phyloP scores from a whole-genome alignment of 1,140 invertebrate genomes.

The Melanaphis sacchari region DNA sequence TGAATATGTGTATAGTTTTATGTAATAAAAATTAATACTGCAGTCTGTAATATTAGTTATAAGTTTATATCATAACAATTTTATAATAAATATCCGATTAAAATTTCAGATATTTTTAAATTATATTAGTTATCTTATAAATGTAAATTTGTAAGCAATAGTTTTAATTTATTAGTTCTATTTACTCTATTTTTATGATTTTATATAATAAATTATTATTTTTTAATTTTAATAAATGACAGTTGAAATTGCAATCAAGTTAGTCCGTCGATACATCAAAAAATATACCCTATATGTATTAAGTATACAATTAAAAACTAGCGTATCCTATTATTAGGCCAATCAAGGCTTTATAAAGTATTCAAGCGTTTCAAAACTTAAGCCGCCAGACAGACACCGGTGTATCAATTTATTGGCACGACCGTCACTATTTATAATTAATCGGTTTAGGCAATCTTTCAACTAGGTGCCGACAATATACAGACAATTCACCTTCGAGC shows the following conservation, averaged over 20 bases:
- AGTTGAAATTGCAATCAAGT: not conserved
- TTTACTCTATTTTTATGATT: not conserved
- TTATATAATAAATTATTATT: not conserved
- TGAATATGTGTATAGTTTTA: no score
- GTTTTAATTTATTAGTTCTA: not conserved
- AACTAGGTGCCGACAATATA: not conserved
- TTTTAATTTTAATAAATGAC: not conserved
- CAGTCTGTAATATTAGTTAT: no score
- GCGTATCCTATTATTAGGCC: conserved; percentile 5
- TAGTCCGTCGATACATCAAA: not conserved
- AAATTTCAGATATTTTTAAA: no score
- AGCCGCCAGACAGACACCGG: not conserved
- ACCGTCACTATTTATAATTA: conserved; percentile 25
- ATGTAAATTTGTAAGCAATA: not conserved
- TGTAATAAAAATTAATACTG: no score
- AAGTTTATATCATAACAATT: no score
- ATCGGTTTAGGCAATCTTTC: conserved; percentile 48
- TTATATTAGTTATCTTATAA: no score
- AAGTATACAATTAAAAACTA: not conserved
- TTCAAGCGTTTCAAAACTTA: conserved; percentile 31
- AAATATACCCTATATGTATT: not conserved
- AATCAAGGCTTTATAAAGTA: conserved; percentile 37
- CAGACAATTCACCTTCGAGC: conserved; percentile 24
- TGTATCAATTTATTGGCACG: conserved; percentile 54
- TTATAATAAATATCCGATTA: no score